A percentile compares a stretch with the other conserved stretches of the same genome.
phyloP scores from a whole-genome alignment of 1,140 invertebrate species.

The Steinernema khuongi region DNA sequence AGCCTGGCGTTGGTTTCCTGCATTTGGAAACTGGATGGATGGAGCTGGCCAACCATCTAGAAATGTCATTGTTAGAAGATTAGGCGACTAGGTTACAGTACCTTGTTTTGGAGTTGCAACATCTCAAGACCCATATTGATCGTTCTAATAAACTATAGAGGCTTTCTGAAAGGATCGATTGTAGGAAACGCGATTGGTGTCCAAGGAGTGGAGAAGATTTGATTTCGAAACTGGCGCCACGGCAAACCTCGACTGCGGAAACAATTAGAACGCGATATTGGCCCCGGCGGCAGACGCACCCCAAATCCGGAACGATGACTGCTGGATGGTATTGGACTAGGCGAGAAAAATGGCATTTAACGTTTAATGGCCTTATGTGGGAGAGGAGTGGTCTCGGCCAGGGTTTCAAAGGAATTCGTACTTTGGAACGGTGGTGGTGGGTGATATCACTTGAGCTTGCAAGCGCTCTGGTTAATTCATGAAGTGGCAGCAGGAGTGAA shows the following conservation, averaged over 20 bases:
- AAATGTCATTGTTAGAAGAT: neutral
- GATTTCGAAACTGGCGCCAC: neutral
- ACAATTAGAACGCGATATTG: neutral
- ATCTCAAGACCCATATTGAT: conserved; percentile 40
- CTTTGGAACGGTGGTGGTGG: neutral
- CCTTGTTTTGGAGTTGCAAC: conserved; percentile 36
- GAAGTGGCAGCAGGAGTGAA: neutral
- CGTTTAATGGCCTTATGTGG: neutral
- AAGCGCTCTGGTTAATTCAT: neutral
- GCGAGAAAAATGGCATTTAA: neutral
- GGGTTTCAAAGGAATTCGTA: no score
- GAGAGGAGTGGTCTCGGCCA: no score
- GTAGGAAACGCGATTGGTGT: neutral
- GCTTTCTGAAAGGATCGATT: neutral
- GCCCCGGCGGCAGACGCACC: neutral
- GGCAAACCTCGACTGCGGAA: neutral
- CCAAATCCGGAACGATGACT: neutral
- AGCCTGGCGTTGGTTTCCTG: conserved; percentile 42
- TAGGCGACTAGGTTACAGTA: conserved; percentile 4
- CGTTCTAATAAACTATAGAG: neutral
- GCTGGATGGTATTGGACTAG: neutral
- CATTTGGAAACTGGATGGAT: conserved; percentile 30
- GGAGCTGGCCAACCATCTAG: conserved; percentile 22
- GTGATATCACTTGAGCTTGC: conserved; percentile 2
- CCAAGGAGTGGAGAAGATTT: neutral